Conservation (phyloP, 2,797 vertebrate genomes). For the Sylvia borin region DNA sequence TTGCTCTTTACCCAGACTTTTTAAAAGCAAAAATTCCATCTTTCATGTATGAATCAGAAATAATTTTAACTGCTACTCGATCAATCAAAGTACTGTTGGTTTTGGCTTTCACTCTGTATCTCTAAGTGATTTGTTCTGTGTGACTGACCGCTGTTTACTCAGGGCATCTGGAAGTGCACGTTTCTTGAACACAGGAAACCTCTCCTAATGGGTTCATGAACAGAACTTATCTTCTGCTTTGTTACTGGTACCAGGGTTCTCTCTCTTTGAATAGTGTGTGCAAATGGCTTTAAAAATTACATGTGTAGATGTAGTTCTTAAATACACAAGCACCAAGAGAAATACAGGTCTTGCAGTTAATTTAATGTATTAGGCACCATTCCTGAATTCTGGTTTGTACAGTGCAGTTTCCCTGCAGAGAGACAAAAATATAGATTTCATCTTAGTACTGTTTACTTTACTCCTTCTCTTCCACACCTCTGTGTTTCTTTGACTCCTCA, state of each 20-base stretch:
- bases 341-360: background rate
- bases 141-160: conserved; percentile 63
- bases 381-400: background rate
- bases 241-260: conserved; percentile 68
- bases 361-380: background rate
- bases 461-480: background rate
- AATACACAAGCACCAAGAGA: background rate
- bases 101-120: conserved; percentile 84
- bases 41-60: conserved; percentile 54
- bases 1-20: conserved; percentile 36
- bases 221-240: conserved; percentile 44
- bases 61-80: conserved; percentile 31
- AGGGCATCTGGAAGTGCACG: conserved; percentile 68
- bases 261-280: conserved; percentile 61
- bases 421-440: background rate
- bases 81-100: conserved; percentile 93
- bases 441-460: background rate
- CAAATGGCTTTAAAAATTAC: conserved; percentile 74
- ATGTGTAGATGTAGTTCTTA: background rate
- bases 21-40: conserved; percentile 31
- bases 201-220: conserved; percentile 6
- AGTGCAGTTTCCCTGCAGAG: background rate
- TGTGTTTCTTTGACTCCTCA: background rate
- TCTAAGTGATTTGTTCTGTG: conserved; percentile 67
- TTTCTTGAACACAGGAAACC: background rate